Conservation (phyloP, 1,140 invertebrate genomes). For the roundworm (Caenorhabditis elegans) region DNA sequence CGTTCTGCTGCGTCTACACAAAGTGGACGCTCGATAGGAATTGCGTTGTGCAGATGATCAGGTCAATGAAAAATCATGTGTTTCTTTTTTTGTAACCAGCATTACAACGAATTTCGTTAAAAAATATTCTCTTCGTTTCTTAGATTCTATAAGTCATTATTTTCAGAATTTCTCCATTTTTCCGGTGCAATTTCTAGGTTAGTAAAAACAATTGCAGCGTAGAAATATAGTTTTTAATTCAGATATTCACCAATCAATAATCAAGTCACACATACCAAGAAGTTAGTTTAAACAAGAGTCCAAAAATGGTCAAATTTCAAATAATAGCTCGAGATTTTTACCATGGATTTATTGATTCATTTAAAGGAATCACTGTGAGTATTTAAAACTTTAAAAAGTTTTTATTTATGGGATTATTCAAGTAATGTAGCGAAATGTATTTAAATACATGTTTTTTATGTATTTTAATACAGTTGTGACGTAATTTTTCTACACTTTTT, state of each 20-base stretch:
- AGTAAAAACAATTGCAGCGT: too few relatives aligned
- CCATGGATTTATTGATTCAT: background rate
- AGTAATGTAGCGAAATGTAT: too few relatives aligned
- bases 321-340: background rate
- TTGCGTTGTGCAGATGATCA: background rate
- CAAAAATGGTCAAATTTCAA: background rate
- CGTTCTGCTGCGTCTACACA: background rate
- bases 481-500: too few relatives aligned
- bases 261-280: background rate
- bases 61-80: background rate
- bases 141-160: background rate
- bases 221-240: too few relatives aligned
- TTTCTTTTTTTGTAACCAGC: background rate
- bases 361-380: background rate
- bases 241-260: too few relatives aligned
- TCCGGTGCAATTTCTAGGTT: background rate
- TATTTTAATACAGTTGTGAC: too few relatives aligned
- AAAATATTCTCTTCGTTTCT: background rate
- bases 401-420: too few relatives aligned
- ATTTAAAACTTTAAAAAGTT: too few relatives aligned
- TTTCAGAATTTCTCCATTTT: too few relatives aligned
- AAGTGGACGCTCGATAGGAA: background rate
- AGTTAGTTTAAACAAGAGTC: too few relatives aligned
- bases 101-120: background rate
- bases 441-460: too few relatives aligned